A percentile compares a stretch with the other conserved stretches of the same genome.
Evolutionary conservation across 1,140 invertebrate genomes (phyloP).

Genomic region (Leptestheria dahalacensis): DNA sequence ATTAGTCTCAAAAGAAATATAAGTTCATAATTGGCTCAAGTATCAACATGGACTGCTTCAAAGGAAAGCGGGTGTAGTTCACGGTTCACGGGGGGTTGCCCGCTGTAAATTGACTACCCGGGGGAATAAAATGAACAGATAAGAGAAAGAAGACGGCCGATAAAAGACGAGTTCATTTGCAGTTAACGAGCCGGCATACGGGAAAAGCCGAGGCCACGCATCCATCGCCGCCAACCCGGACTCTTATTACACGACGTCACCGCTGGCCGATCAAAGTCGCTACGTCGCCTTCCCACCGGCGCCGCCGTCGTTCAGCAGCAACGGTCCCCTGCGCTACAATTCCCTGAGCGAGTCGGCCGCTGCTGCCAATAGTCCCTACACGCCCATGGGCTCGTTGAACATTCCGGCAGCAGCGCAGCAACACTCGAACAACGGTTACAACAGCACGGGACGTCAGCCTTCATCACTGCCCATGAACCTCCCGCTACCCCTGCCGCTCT

Average conservation of each 20-base stretch:
- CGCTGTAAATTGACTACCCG: no score
- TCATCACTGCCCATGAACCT: conserved; percentile 9
- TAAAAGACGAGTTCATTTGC: neutral
- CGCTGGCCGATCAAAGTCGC: neutral
- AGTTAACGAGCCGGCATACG: conserved; percentile 6
- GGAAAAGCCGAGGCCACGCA: neutral
- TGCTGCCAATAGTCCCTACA: conserved; percentile 9
- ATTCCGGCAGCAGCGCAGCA: conserved; percentile 13
- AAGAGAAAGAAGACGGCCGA: neutral
- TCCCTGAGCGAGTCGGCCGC: neutral
- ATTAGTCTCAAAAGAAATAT: no score
- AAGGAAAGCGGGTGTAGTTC: no score
- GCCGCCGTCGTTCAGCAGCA: conserved; percentile 5
- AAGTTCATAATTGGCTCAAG: no score
- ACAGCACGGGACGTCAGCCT: conserved; percentile 1
- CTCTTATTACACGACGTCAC: conserved; percentile 12
- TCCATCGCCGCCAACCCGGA: conserved; percentile 9
- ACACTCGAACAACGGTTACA: conserved; percentile 3
- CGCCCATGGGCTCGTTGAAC: conserved; percentile 16
- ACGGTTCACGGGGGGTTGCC: no score
- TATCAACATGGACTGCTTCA: no score
- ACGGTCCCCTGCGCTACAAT: conserved; percentile 8
- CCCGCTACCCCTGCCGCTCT: conserved; percentile 13
- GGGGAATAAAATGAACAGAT: neutral
- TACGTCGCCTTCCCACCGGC: conserved; percentile 15